Conservation (phyloP, 37 sponge, comb jelly and placozoan species). For the Beroe forskalii region DNA sequence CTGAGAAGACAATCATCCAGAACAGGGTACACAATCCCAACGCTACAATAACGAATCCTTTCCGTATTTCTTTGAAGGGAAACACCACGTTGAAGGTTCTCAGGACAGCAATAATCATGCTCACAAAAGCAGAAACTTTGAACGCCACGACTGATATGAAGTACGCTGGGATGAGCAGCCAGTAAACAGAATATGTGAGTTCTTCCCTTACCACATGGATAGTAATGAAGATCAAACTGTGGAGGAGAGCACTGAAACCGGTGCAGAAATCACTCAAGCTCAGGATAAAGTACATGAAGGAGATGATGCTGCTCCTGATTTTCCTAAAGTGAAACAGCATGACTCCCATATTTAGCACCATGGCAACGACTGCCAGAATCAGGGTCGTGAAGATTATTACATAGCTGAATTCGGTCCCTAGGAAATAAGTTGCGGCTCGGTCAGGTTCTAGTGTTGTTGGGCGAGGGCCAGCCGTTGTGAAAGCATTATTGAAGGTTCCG, state of each 20-base stretch:
- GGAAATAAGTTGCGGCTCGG: background rate
- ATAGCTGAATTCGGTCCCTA: background rate
- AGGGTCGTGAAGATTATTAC: background rate
- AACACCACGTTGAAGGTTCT: background rate
- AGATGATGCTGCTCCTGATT: background rate
- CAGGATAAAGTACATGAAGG: background rate
- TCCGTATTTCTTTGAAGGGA: background rate
- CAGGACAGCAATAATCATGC: background rate
- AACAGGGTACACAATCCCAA: background rate
- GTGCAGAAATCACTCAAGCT: constrained; percentile 10
- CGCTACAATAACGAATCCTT: background rate
- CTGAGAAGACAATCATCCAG: background rate
- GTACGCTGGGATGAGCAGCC: background rate
- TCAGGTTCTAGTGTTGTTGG: too few relatives aligned
- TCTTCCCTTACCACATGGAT: background rate
- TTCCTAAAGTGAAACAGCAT: background rate
- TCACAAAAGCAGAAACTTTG: constrained; percentile 35
- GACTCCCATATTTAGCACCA: background rate
- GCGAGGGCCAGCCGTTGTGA: too few relatives aligned
- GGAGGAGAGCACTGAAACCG: constrained; percentile 24
- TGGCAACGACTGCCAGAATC: background rate
- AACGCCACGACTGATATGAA: constrained; percentile 7
- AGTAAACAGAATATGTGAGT: background rate
- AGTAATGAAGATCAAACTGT: background rate
- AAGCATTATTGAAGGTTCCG: too few relatives aligned